Percentiles rank a stretch among this genome's conserved stretches.
phyloP scores from a whole-genome alignment of 2,113 vertebrate genomes.

The Zingel zingel region DNA sequence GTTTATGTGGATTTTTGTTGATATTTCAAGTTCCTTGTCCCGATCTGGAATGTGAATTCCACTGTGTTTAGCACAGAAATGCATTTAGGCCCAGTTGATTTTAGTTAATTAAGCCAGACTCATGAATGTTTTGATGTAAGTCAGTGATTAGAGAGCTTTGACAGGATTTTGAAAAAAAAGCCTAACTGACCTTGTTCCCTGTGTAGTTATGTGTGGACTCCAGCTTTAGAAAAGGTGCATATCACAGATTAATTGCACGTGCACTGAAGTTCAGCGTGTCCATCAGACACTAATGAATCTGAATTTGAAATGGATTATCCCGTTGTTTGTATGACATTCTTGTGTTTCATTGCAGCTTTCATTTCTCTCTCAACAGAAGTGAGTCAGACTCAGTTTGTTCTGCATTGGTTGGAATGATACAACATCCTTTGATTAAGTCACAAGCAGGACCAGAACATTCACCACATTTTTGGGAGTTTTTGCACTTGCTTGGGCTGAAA shows the following conservation, averaged over 20 bases:
- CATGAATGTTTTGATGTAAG: constrained; percentile 72
- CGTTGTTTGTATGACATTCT: constrained; percentile 21
- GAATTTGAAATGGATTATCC: constrained; percentile 23
- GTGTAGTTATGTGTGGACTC: constrained; percentile 31
- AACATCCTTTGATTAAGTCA: constrained; percentile 20
- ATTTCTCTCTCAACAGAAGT: constrained; percentile 42
- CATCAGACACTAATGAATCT: constrained; percentile 16
- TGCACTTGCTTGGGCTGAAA: constrained; percentile 26
- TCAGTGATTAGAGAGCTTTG: constrained; percentile 74
- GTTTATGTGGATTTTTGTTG: constrained; percentile 57
- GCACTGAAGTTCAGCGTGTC: neutral
- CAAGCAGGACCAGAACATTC: constrained; percentile 38
- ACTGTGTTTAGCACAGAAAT: constrained; percentile 32
- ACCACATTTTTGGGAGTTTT: constrained; percentile 24
- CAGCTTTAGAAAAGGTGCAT: constrained; percentile 41
- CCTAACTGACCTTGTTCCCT: constrained; percentile 61
- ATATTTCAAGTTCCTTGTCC: constrained; percentile 57
- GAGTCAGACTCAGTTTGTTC: constrained; percentile 15
- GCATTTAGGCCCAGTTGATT: constrained; percentile 65
- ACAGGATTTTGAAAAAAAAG: constrained; percentile 61
- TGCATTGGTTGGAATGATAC: constrained; percentile 18
- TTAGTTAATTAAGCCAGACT: constrained; percentile 70
- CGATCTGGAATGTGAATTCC: constrained; percentile 61
- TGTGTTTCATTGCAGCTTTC: constrained; percentile 24
- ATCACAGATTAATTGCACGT: constrained; percentile 31